A percentile compares a stretch with the other conserved stretches of the same genome.
Conservation (phyloP, 2,797 vertebrate genomes). For the Neomorphus geoffroyi region DNA sequence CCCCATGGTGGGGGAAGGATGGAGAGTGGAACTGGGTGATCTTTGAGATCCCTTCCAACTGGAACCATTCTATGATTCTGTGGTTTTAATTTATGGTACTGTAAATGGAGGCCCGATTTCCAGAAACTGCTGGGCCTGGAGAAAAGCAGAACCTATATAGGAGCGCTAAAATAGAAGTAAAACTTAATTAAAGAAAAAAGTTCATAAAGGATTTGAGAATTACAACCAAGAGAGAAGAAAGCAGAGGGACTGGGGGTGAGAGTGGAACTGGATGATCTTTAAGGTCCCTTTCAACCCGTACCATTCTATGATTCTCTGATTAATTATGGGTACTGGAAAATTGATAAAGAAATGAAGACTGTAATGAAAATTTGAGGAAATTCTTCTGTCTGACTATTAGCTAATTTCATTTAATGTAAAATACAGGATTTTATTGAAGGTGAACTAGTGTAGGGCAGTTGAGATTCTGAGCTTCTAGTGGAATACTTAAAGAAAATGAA, state of each 20-base stretch:
- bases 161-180: neutral
- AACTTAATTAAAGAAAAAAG: neutral
- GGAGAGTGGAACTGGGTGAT: too few relatives aligned
- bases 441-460: neutral
- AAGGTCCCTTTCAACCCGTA: too few relatives aligned
- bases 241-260: neutral
- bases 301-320: neutral
- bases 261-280: too few relatives aligned
- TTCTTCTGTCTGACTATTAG: neutral
- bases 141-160: neutral
- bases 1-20: too few relatives aligned
- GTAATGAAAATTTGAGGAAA: neutral
- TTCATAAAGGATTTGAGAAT: neutral
- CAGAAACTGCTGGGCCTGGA: neutral
- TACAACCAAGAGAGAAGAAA: neutral
- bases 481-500: neutral
- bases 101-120: neutral
- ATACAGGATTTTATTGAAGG: neutral
- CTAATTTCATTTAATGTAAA: neutral
- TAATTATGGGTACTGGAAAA: neutral
- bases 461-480: neutral
- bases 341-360: neutral
- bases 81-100: neutral
- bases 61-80: too few relatives aligned
- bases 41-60: too few relatives aligned